These are phyloP conservation scores for Trachelipus rathkii DNA, from an alignment of 1,140 invertebrate genomes.

Conservation along the genomic window DNA sequence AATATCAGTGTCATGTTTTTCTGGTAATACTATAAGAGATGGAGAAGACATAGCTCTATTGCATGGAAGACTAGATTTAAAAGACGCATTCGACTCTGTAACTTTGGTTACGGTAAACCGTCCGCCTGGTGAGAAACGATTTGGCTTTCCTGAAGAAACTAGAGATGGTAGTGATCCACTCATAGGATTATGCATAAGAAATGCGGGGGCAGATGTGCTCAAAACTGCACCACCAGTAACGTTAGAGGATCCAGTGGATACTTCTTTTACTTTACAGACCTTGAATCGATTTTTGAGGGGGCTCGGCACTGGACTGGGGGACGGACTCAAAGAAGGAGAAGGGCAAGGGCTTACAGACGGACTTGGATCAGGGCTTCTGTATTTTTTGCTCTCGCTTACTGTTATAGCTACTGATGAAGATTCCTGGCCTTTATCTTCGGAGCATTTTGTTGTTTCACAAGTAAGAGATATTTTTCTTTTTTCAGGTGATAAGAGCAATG, in stretches of 20 bases:
- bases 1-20: not conserved
- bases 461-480: conserved; percentile 61
- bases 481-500: conserved; percentile 33
- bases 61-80: conserved; percentile 20
- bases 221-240: not conserved
- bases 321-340: conserved; percentile 56
- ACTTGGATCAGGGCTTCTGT: conserved; percentile 62
- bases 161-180: conserved; percentile 12
- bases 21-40: conserved; percentile 14
- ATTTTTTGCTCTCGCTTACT: conserved; percentile 56
- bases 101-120: conserved; percentile 43
- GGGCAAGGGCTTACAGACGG: conserved; percentile 65
- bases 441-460: conserved; percentile 52
- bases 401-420: conserved; percentile 50
- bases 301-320: conserved; percentile 42
- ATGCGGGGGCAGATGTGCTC: conserved; percentile 1
- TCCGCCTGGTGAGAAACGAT: conserved; percentile 38
- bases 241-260: not conserved
- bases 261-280: conserved; percentile 34
- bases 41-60: conserved; percentile 20
- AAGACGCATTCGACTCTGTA: conserved; percentile 19
- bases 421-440: conserved; percentile 19
- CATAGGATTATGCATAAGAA: not conserved
- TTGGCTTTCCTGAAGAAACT: conserved; percentile 5
- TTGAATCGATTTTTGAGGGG: conserved; percentile 42